phyloP scores from a whole-genome alignment of 2,113 vertebrate genomes.

The Ameiurus melas region DNA sequence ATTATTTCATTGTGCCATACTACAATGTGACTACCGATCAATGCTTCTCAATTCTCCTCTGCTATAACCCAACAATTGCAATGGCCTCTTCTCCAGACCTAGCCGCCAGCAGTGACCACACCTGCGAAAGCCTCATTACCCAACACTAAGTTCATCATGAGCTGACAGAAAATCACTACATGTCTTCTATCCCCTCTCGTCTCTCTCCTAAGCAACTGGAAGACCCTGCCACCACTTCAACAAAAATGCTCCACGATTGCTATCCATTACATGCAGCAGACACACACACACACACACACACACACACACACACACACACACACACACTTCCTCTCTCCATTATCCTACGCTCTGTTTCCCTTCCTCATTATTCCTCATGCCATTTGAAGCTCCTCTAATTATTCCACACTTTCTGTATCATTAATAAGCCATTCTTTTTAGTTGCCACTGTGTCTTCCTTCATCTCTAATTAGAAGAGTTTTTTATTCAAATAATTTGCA shows the following conservation, averaged over 20 bases:
- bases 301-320: neutral
- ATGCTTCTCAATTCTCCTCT: constrained; percentile 18
- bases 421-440: constrained; percentile 38
- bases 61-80: constrained; percentile 17
- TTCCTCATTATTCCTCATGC: constrained; percentile 7
- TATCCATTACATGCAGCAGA: constrained; percentile 38
- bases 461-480: constrained; percentile 38
- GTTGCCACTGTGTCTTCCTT: constrained; percentile 3
- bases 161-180: constrained; percentile 52
- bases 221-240: constrained; percentile 37
- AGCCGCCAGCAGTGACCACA: constrained; percentile 35
- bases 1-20: constrained; percentile 13
- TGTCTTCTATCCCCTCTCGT: constrained; percentile 24
- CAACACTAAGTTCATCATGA: constrained; percentile 50
- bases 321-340: constrained; percentile 13
- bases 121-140: constrained; percentile 51
- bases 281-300: no score
- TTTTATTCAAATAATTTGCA: constrained; percentile 27
- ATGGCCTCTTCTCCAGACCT: constrained; percentile 37
- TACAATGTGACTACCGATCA: constrained; percentile 31
- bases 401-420: constrained; percentile 32
- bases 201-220: constrained; percentile 29
- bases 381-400: constrained; percentile 39
- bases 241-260: constrained; percentile 33
- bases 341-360: neutral